Conservation (phyloP, 2,113 vertebrate species). For the Ciconia stormi region DNA sequence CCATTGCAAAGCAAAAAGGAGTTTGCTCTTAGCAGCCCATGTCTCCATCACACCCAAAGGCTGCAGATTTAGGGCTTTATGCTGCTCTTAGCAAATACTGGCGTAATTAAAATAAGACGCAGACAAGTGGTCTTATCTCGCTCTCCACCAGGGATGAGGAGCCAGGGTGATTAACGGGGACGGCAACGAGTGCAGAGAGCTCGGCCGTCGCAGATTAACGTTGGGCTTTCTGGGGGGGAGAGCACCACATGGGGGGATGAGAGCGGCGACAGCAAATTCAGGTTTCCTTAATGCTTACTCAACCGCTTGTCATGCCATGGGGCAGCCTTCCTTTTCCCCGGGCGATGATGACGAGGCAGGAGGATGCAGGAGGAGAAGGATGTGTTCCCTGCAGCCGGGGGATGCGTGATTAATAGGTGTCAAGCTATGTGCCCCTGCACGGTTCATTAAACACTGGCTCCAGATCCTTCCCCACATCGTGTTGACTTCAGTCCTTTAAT, state of each 20-base stretch:
- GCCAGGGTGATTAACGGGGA: neutral
- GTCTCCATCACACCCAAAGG: neutral
- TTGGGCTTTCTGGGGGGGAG: fast-evolving
- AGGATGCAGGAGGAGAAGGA: neutral
- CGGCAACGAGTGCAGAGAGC: fast-evolving
- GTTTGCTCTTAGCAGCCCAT: fast-evolving
- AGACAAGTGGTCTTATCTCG: neutral
- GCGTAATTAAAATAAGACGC: neutral
- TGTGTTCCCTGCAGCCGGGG: fast-evolving
- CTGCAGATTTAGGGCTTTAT: neutral
- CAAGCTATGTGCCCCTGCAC: neutral
- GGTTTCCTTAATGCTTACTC: neutral
- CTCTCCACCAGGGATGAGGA: neutral
- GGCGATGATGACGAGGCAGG: neutral
- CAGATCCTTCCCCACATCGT: neutral
- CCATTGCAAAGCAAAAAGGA: neutral
- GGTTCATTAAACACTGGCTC: neutral
- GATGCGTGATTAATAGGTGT: neutral
- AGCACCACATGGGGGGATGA: neutral
- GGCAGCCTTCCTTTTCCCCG: neutral
- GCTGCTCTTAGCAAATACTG: neutral
- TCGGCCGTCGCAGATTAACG: neutral
- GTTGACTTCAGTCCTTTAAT: neutral
- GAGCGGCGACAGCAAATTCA: neutral
- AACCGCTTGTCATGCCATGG: fast-evolving